Evolutionary conservation across 2,888 invertebrate genomes (phyloP), one percentile per base, ranked within the genome.

Genomic region (Deilephila elpenor): DNA sequence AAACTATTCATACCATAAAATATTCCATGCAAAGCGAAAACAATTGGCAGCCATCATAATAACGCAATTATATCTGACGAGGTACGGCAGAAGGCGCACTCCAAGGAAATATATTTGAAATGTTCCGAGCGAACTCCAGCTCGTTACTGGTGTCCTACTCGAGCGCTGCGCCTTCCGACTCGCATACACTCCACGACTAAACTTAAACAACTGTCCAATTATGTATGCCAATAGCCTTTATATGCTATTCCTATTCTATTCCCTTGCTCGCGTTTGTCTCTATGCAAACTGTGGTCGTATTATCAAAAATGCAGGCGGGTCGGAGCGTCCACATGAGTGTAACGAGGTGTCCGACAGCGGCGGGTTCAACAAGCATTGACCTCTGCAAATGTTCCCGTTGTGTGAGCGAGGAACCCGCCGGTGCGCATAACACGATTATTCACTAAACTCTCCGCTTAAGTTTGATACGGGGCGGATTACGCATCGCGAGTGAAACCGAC

Each of bases 151-250:
- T 29, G 14, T 7, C 5, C 14, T 3, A 0, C 60, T 60, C 14
- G 59, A 44, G 44, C 53, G 19, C 56, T n/a, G 56, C 56, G 56
- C 56, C 56, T 56, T 6, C 56, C 56, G 19, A 56, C 56, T 56
- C 56, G 53, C 56, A 56, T 56, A 56, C 56, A 56, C 56, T 56
- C 19, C 14, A 44, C 44, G n/a, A 19, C 56, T 17, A 60, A 60
- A 17, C 29, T 60, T 14, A 60, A 60, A 25, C 29, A 60, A 29
- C 60, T 5, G 17, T 17, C 67, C 67, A 51, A 67, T 67, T 67
- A 67, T 51, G 67, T 67, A 67, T 51, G 67, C 67, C 67, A 25
- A 67, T 67, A 67, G 67, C 25, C 67, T 44, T 14, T 51, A n/a
- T 64, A 44, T 34, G 20, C 64, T 20, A 51, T 67, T 67, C 51